Base-by-base conservation (phyloP, 2,888 invertebrate species). In the Chrysolina haemoptera region DNA sequence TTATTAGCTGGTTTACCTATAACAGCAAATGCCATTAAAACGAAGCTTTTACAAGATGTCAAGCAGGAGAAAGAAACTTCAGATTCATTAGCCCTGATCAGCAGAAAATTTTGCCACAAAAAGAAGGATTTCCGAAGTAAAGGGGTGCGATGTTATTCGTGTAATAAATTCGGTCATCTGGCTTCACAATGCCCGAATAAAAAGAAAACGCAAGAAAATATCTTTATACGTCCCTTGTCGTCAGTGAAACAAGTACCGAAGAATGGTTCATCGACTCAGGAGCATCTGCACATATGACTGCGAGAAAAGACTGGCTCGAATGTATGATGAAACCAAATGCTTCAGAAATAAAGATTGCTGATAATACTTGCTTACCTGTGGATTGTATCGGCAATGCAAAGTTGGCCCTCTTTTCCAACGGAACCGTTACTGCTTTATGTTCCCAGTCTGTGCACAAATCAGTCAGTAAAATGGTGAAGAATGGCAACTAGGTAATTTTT, bases 21-120 rank as follows among this genome's bases (percentile, higher is more conserved):
- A 62, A 62, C 40, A 35, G 40, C 35, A 62, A 41, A 62, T 35
- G 11, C 16, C 16, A 62, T 62, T 1, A 62, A 62, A 62, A 62
- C 62, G 1, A 62, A 62, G 18, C 41, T 14, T 16, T 35, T 62
- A n/a, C 41, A 62, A 35, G 40, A 62, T 18, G 14, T 62, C 16
- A 62, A 40, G 35, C 50, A 16, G 50, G 18, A 50, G 16, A 50
- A 16, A 50, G 43, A 50, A n/a, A 6, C 50, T 18, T n/a, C 2
- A 1, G n/a, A 50, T 50, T 50, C 50, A 5, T 50, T 50, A 16
- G 50, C 50, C 3, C 9, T 50, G 1, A 50, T 50, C 10, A 16
- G 50, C 50, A 50, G 18, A 50, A 18, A 43, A 9, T 46, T 46
- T 3, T 3, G 14, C 12, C n/a, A 46, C 2, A 46, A 46, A 14